Evolutionary conservation across 2,888 invertebrate species (phyloP), one percentile per base, ranked within the genome.

Genomic region (Campoplex capitator): DNA sequence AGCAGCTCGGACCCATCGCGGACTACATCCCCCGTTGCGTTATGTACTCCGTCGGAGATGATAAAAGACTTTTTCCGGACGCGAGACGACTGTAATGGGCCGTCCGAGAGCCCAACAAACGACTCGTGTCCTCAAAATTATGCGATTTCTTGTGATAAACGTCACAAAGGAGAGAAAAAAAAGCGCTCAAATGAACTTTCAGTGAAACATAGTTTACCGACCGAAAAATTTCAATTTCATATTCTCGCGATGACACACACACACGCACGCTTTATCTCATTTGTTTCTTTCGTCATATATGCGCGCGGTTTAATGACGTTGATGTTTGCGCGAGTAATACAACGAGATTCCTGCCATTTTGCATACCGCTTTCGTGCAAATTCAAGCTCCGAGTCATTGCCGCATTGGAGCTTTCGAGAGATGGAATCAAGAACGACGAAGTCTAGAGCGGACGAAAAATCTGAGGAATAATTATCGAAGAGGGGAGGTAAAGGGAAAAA

Each of bases 31-130:
- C 51, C 56, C 51, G 73, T 73, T 77, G 48, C 75, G 65, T 73
- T 56, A 62, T 62, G 23, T 35, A 28, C 62, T 38, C 45, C 38
- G 75, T 77, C 56, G 67, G 51, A 77, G 62, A 78, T 84, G 81
- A 73, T 82, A 78, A 87, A 87, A 87, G 81, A 75, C 80, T 75
- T 51, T 76, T 74, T 51, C 85, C 78, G 68, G 68, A 51, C 48
- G 45, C 54, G 70, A 68, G 71, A 54, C 78, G 71, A 77, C 78
- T 54, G 65, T 62, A 76, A 45, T 62, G 75, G 62, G 70, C 38
- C 51, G 23, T 32, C 45, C 45, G 68, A 56, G 51, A 73, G 65
- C 56, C 62, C 51, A 73, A 75, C 68, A 78, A 79, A 78, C 78
- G 77, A 78, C 75, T 45, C 35, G 38, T 32, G 13, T 56, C 58